Evolutionary conservation across 2,113 vertebrate genomes (phyloP).

Genomic region (rabbit (Oryctolagus cuniculus)): DNA sequence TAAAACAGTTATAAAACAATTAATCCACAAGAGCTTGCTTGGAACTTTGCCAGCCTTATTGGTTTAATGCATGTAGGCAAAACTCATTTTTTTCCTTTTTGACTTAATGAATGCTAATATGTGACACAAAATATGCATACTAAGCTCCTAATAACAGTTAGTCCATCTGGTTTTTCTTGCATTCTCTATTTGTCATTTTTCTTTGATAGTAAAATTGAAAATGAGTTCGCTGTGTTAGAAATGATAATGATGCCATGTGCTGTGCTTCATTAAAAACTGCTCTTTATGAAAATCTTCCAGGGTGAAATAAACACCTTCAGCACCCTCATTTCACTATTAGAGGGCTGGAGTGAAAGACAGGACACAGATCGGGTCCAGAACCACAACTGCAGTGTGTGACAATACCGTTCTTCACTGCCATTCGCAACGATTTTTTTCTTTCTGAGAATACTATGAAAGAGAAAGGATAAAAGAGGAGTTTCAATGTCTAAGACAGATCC

Average conservation of each 20-base stretch:
- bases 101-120: slow-evolving; percentile 93
- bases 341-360: slow-evolving; percentile 18
- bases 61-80: slow-evolving; percentile 90
- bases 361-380: background rate
- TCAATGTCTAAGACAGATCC: slow-evolving; percentile 83
- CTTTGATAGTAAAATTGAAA: slow-evolving; percentile 88
- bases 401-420: slow-evolving; percentile 35
- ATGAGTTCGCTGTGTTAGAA: slow-evolving; percentile 83
- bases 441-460: slow-evolving; percentile 67
- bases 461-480: slow-evolving; percentile 82
- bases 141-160: slow-evolving; percentile 88
- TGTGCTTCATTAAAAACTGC: slow-evolving; percentile 82
- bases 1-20: slow-evolving; percentile 93
- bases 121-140: slow-evolving; percentile 90
- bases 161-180: slow-evolving; percentile 90
- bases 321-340: background rate
- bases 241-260: slow-evolving; percentile 84
- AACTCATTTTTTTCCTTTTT: slow-evolving; percentile 88
- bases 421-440: slow-evolving; percentile 65
- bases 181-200: slow-evolving; percentile 89
- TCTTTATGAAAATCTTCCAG: slow-evolving; percentile 80
- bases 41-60: slow-evolving; percentile 90
- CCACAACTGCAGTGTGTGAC: slow-evolving; percentile 1
- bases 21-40: slow-evolving; percentile 89
- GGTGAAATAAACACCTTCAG: slow-evolving; percentile 60